Evolutionary conservation across 2,888 invertebrate genomes (phyloP).

Genomic region (Allophyes oxyacanthae): DNA sequence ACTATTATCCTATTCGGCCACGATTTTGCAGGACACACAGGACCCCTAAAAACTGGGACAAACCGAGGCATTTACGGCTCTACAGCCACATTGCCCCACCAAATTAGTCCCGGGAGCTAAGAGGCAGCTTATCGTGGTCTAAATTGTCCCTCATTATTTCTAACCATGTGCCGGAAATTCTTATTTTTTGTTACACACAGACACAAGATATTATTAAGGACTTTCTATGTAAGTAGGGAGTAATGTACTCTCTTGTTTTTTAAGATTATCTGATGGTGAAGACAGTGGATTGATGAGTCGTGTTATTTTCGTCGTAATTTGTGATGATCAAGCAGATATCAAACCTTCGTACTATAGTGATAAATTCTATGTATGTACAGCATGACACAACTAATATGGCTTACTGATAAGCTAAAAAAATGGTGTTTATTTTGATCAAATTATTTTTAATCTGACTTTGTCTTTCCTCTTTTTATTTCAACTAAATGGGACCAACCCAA

Average conservation of each 20-base stretch:
- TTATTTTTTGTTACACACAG: constrained; percentile 29
- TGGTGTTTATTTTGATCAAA: too few species aligned
- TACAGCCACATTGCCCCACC: constrained; percentile 11
- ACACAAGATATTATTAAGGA: constrained; percentile 31
- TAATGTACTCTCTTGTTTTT: constrained; percentile 6
- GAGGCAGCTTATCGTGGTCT: constrained; percentile 25
- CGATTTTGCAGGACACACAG: constrained; percentile 1
- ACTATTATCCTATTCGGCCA: neutral
- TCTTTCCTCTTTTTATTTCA: too few species aligned
- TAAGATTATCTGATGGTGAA: neutral
- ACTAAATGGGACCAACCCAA: too few species aligned
- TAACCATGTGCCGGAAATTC: constrained; percentile 20
- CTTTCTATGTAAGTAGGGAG: constrained; percentile 31
- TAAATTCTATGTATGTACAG: too few species aligned
- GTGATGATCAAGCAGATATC: neutral
- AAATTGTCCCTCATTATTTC: constrained; percentile 49
- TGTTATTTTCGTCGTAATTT: neutral
- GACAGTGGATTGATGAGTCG: constrained; percentile 6
- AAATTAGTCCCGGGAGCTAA: constrained; percentile 27
- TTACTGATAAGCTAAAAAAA: too few species aligned
- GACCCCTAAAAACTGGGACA: constrained; percentile 19
- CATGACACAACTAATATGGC: too few species aligned
- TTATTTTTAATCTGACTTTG: too few species aligned
- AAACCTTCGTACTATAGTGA: too few species aligned
- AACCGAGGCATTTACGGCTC: neutral